phyloP scores from a whole-genome alignment of 2,888 invertebrate genomes.

The Diachrysia chrysitis region DNA sequence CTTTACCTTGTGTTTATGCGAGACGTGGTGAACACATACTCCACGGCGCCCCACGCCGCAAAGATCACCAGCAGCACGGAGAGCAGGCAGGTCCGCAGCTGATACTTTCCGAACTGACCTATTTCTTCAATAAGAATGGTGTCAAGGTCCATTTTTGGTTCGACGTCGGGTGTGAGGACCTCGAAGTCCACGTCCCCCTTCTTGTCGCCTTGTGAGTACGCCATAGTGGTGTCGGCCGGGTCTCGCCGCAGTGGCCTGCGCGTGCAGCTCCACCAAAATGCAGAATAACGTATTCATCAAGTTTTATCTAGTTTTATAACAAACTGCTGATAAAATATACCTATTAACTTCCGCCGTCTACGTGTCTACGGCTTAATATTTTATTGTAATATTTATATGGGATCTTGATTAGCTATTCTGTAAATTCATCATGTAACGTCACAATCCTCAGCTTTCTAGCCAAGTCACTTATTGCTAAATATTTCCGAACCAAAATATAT shows the following conservation, averaged over 20 bases:
- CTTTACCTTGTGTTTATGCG: constrained; percentile 77
- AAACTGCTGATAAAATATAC: constrained; percentile 42
- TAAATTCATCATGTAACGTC: constrained; percentile 9
- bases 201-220: neutral
- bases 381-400: constrained; percentile 22
- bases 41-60: constrained; percentile 71
- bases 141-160: constrained; percentile 71
- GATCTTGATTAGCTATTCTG: constrained; percentile 17
- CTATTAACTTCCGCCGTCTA: constrained; percentile 28
- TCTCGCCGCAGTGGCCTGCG: constrained; percentile 2
- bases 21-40: constrained; percentile 81
- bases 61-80: constrained; percentile 71
- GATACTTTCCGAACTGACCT: constrained; percentile 80
- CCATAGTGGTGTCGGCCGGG: constrained; percentile 14
- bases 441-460: neutral
- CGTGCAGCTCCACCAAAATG: neutral
- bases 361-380: constrained; percentile 29
- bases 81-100: constrained; percentile 67
- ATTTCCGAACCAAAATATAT: neutral
- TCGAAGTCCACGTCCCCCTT: constrained; percentile 14
- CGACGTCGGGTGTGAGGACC: neutral
- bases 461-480: neutral
- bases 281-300: constrained; percentile 24
- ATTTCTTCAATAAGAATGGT: constrained; percentile 77
- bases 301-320: constrained; percentile 43